These are phyloP conservation scores for Eurystomus gularis DNA, from an alignment of 2,113 vertebrate genomes.

Conservation along the genomic window DNA sequence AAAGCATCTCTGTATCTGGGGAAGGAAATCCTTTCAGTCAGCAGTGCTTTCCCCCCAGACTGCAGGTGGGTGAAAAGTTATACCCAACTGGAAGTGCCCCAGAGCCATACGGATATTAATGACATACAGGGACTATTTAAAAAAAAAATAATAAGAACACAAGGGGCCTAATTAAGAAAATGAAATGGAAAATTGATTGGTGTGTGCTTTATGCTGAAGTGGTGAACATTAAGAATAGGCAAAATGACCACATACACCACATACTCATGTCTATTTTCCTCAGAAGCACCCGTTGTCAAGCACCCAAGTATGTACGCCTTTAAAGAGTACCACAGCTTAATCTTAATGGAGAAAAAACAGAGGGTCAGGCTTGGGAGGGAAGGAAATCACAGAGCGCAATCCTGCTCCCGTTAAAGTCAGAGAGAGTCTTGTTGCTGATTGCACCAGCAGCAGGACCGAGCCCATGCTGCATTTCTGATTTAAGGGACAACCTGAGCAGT, in stretches of 20 bases:
- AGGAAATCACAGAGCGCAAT: background rate
- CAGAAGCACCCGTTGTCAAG: background rate
- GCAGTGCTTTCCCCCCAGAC: slow-evolving; percentile 76
- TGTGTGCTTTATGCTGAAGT: slow-evolving; percentile 18
- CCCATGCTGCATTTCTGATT: background rate
- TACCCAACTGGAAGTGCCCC: slow-evolving; percentile 75
- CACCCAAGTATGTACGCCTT: background rate
- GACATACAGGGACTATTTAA: slow-evolving; percentile 28
- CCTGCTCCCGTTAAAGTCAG: background rate
- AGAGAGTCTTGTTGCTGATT: background rate
- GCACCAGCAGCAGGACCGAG: background rate
- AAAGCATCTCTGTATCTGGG: slow-evolving; percentile 83
- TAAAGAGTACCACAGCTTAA: background rate
- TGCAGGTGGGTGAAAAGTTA: slow-evolving; percentile 87
- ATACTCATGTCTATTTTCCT: background rate
- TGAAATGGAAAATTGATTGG: slow-evolving; percentile 2
- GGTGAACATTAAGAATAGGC: background rate
- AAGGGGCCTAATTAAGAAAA: slow-evolving; percentile 49
- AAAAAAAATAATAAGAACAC: background rate
- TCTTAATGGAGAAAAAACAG: background rate
- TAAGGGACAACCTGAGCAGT: background rate
- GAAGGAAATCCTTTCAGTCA: slow-evolving; percentile 91
- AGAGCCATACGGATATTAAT: slow-evolving; percentile 75
- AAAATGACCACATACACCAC: background rate
- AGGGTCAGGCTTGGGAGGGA: background rate